Evolutionary conservation across 2,797 vertebrate genomes (phyloP).

Genomic region (Liparis tanakae): DNA sequence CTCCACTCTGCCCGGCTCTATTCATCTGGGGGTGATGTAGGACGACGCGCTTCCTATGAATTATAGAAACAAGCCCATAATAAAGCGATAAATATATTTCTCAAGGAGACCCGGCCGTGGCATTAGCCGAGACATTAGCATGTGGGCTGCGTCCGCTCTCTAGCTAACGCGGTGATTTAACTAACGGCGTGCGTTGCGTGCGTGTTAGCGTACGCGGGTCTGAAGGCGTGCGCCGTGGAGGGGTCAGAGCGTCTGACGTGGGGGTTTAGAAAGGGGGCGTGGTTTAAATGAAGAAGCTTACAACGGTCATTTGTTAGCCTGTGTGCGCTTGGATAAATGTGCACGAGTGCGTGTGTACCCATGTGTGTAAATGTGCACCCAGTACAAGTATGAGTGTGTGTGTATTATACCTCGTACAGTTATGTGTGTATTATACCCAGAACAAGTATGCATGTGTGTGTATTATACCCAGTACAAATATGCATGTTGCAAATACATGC

Average conservation of each 20-base stretch:
- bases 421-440: background rate
- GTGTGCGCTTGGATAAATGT: background rate
- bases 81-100: slow-evolving; percentile 76
- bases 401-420: background rate
- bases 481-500: slow-evolving; percentile 34
- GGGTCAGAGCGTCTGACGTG: background rate
- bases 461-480: no score
- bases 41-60: slow-evolving; percentile 69
- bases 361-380: no score
- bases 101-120: slow-evolving; percentile 65
- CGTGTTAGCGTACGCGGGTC: slow-evolving; percentile 30
- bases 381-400: background rate
- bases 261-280: background rate
- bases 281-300: slow-evolving; percentile 16
- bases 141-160: slow-evolving; percentile 51
- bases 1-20: slow-evolving; percentile 50
- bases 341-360: background rate
- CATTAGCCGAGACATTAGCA: slow-evolving; percentile 69
- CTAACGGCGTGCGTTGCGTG: slow-evolving; percentile 28
- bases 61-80: slow-evolving; percentile 75
- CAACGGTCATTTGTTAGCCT: slow-evolving; percentile 13
- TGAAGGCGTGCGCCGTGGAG: background rate
- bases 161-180: slow-evolving; percentile 54
- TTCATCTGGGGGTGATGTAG: slow-evolving; percentile 69
- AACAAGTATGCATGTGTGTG: no score